Conservation (phyloP, 2,797 vertebrate species). For the Acrossocheilus fasciatus region DNA sequence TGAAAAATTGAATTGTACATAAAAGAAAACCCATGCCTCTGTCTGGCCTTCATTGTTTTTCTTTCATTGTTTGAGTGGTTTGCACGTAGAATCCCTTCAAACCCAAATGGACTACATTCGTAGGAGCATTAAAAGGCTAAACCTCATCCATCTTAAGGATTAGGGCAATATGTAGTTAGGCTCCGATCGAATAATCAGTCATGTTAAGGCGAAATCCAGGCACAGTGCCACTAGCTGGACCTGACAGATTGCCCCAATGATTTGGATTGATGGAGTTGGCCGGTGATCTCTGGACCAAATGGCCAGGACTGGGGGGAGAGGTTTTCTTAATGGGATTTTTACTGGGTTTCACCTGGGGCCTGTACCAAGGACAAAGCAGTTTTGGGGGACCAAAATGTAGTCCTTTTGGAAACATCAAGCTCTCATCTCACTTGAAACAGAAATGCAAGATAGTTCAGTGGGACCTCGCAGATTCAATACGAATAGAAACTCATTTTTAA, state of each 20-base stretch:
- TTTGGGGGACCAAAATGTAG: slow-evolving; percentile 14
- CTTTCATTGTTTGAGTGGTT: slow-evolving; percentile 32
- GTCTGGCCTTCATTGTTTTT: slow-evolving; percentile 38
- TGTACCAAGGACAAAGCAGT: slow-evolving; percentile 34
- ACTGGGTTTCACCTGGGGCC: slow-evolving; percentile 51
- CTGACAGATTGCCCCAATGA: slow-evolving; percentile 61
- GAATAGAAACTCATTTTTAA: not conserved
- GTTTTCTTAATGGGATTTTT: slow-evolving; percentile 60
- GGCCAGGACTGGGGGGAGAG: slow-evolving; percentile 48
- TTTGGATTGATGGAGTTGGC: slow-evolving; percentile 63
- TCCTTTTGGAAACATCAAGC: not conserved
- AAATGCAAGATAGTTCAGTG: not conserved
- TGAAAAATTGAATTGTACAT: slow-evolving; percentile 56
- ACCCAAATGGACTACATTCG: slow-evolving; percentile 61
- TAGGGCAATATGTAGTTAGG: slow-evolving; percentile 64
- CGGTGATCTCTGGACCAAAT: slow-evolving; percentile 52
- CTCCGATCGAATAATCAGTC: slow-evolving; percentile 66
- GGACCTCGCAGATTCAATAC: not conserved
- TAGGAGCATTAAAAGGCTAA: slow-evolving; percentile 65
- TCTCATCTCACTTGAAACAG: not conserved
- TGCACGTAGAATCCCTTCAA: slow-evolving; percentile 52
- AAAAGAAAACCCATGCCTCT: slow-evolving; percentile 50
- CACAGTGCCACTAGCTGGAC: slow-evolving; percentile 58
- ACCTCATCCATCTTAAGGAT: slow-evolving; percentile 65
- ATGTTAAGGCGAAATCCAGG: slow-evolving; percentile 55